Percentiles rank a stretch among this genome's conserved stretches.
Evolutionary conservation across 1,140 invertebrate species (phyloP).

Genomic region (Brachionus angularis): DNA sequence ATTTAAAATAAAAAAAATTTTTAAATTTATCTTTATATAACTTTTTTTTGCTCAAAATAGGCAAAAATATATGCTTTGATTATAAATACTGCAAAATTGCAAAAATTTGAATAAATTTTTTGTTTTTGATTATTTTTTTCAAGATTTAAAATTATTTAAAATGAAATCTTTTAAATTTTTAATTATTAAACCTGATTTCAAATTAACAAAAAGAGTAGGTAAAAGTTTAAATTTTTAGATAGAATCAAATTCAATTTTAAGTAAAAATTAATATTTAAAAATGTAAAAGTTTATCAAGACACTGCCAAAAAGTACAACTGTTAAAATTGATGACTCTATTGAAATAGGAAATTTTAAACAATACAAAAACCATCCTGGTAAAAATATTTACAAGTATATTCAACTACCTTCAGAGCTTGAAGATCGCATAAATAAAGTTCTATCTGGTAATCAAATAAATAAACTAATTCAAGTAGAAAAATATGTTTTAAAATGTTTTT

Average conservation of each 20-base stretch:
- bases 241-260: too few species aligned
- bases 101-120: conserved; percentile 12
- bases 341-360: conserved; percentile 13
- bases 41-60: neutral
- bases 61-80: too few species aligned
- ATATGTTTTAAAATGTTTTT: neutral
- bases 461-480: too few species aligned
- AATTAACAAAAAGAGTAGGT: conserved; percentile 2
- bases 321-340: neutral
- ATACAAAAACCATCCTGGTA: conserved; percentile 31
- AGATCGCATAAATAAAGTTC: conserved; percentile 14
- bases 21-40: neutral
- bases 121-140: neutral
- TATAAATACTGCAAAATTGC: too few species aligned
- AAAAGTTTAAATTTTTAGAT: too few species aligned
- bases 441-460: neutral
- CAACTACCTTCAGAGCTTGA: conserved; percentile 10
- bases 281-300: conserved; percentile 1
- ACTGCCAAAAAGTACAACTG: conserved; percentile 1
- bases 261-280: neutral
- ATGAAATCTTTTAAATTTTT: too few species aligned
- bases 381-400: conserved; percentile 2
- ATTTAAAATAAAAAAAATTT: too few species aligned
- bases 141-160: neutral
- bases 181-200: neutral